These are phyloP conservation scores for Hemicordylus capensis DNA, from an alignment of 2,113 vertebrate genomes.

Conservation along the genomic window DNA sequence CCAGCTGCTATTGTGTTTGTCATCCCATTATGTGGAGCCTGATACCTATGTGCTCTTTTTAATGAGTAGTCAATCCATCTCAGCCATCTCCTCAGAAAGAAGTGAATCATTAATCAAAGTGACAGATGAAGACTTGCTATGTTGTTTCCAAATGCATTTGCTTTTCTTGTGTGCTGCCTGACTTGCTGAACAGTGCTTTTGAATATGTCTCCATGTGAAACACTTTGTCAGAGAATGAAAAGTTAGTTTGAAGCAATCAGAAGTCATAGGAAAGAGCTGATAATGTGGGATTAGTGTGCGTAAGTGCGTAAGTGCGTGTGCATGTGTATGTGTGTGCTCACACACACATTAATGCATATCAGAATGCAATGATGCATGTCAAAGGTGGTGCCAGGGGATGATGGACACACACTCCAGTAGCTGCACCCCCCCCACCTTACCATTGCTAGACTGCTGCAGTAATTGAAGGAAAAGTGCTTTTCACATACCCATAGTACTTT, in stretches of 20 bases:
- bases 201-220: background rate
- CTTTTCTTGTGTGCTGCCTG: background rate
- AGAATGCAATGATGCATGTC: too few species aligned
- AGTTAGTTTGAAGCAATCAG: background rate
- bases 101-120: background rate
- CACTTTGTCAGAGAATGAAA: background rate
- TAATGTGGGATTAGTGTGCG: too few species aligned
- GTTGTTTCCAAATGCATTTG: background rate
- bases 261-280: background rate
- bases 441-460: too few species aligned
- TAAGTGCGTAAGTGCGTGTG: too few species aligned
- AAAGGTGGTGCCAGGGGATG: too few species aligned
- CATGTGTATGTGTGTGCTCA: too few species aligned
- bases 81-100: background rate
- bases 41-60: background rate
- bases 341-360: too few species aligned
- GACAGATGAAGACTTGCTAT: background rate
- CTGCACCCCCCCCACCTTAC: too few species aligned
- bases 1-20: background rate
- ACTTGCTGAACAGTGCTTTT: background rate
- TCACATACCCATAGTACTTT: too few species aligned
- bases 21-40: background rate
- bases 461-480: too few species aligned
- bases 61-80: conserved; percentile 18
- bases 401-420: too few species aligned